Evolutionary conservation across 2,113 vertebrate genomes (phyloP), one percentile per base, ranked within the genome.

Genomic region (Amia ocellicauda): DNA sequence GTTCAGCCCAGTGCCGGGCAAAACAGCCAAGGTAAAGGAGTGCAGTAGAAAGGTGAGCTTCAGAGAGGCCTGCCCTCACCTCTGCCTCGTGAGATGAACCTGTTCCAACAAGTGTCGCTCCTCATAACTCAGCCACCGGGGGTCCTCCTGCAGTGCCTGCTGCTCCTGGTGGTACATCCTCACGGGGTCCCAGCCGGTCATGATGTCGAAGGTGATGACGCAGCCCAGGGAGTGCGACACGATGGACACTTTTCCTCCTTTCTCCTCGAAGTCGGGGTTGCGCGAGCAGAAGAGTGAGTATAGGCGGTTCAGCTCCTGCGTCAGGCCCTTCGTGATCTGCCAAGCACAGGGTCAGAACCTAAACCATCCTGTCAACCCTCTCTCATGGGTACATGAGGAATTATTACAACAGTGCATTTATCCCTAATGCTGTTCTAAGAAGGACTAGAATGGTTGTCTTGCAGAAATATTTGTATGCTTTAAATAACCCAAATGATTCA

Each of bases 151-250:
- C 47, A 92, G 90, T 5, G 92, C 89, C 40, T 87, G 92, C 63
- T 94, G 90, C 60, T 96, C 89, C 69, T 96, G 94, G 64, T 95
- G 90, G 7, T 94, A 95, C 47, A 98, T 92, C 56, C 88, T 85
- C 62, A 97, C 91, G 0, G 96, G 96, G 72, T 99, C 95, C 96
- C 96, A 99, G 55, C 97, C 96, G 0, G 92, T 99, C 92, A 99
- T 97, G 80, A 99, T 98, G 82, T 99, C 97, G 0, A 95, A 99
- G 53, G 95, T 92, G 75, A 99, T 99, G 68, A 99, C 97, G 14
- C 97, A 99, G 59, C 97, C 96, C 64, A 99, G 86, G 0, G 97
- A 99, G 76, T 99, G 97, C 7, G 97, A 97, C 70, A 99, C 93
- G 3, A 99, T 93, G 9, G 97, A 99, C 49, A 98, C 95, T 73